These are phyloP conservation scores for Thymelicus sylvestris DNA, from an alignment of 2,888 invertebrate genomes.

Conservation along the genomic window DNA sequence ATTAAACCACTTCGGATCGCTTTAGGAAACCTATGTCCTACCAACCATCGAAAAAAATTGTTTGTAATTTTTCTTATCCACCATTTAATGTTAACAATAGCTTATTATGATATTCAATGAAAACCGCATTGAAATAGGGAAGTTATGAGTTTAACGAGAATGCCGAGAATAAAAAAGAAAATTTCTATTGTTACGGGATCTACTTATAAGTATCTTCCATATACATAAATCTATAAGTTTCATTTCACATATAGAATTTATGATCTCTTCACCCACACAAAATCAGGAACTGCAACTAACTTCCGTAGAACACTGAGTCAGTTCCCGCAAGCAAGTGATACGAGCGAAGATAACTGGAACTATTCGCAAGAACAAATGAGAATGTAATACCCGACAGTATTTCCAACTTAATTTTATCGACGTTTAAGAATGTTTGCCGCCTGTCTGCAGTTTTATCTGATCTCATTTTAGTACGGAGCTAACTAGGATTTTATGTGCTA, in stretches of 20 bases:
- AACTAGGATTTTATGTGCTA: neutral
- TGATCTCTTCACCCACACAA: neutral
- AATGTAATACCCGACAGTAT: constrained; percentile 21
- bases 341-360: constrained; percentile 27
- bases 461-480: constrained; percentile 9
- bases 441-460: constrained; percentile 25
- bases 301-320: constrained; percentile 16
- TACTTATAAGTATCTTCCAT: neutral
- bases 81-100: too few relatives aligned
- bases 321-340: constrained; percentile 14
- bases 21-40: too few relatives aligned
- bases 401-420: constrained; percentile 37
- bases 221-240: neutral
- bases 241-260: neutral
- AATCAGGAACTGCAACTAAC: constrained; percentile 4
- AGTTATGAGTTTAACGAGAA: too few relatives aligned
- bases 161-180: too few relatives aligned
- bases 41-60: too few relatives aligned
- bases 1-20: too few relatives aligned
- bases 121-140: too few relatives aligned
- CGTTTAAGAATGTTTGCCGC: constrained; percentile 30
- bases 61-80: too few relatives aligned
- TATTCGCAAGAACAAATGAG: constrained; percentile 30
- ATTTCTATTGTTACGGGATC: neutral
- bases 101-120: too few relatives aligned